Evolutionary conservation across 1,140 invertebrate species (phyloP), one percentile per base, ranked within the genome.

Genomic region (Cheumatopsyche charites): DNA sequence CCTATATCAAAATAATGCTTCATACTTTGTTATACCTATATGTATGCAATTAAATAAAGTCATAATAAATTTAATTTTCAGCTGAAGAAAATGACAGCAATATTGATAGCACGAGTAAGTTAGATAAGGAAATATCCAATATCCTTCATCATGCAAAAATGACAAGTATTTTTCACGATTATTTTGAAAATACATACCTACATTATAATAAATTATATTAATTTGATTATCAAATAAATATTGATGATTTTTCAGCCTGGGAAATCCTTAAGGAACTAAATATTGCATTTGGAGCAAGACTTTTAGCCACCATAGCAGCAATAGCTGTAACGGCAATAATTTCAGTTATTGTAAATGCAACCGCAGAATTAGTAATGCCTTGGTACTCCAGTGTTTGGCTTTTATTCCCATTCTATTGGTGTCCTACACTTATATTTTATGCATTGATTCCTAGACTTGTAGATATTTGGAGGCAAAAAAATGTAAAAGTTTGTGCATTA

Each of bases 391-490:
- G 71, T 26, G 55, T 68, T 1, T 75, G 67, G 71, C 45, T 75
- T 2, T 62, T 75, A 15, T 75, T 75, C 55, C 74, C 74, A 0
- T 23, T 75, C 0, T 75, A 70, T 43, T 73, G 71, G 71, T 75
- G 74, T 61, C 74, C 74, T 7, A 42, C 15, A 17, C 15, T 75
- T 1, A 45, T 43, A 7, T 62, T 43, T 9, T 62, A 62, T 15
- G 52, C 15, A 12, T 1, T 73, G 0, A 25, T 73, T 7, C 45
- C 62, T 0, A 15, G 66, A 9, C 19, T 73, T 0, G 52, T 73
- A 25, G 65, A 75, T 36, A n/a, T 36, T 12, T 73, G 71, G 71
- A 58, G 74, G 25, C 11, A 21, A 42, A 55, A 73, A 41, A 73
- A 70, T 43, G 74, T 75, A 49, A 21, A 7, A 42, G 29, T 1